Evolutionary conservation across 2,888 invertebrate genomes (phyloP).

Genomic region (Crioceris asparagi): DNA sequence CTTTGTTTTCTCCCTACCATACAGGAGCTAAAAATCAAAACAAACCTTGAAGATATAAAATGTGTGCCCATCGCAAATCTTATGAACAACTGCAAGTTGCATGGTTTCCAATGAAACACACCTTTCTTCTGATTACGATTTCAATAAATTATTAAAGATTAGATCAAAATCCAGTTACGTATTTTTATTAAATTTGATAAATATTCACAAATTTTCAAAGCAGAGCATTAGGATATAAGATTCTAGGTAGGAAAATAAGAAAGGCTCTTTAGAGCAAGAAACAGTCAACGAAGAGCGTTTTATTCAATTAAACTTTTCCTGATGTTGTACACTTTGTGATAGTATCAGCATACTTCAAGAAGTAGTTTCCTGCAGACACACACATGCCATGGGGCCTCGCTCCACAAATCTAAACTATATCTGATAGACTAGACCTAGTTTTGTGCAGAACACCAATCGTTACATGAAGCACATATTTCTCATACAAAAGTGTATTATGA

Average conservation of each 20-base stretch:
- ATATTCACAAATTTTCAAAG: too few relatives aligned
- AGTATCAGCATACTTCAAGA: conserved; percentile 8
- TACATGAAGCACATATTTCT: too few relatives aligned
- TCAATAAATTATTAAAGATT: background rate
- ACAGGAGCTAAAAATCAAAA: too few relatives aligned
- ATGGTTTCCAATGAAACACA: background rate
- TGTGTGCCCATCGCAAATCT: too few relatives aligned
- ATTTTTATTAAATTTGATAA: too few relatives aligned
- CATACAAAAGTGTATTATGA: too few relatives aligned
- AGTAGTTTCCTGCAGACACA: conserved; percentile 7
- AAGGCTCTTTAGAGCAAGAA: background rate
- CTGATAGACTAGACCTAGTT: background rate
- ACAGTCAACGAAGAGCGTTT: conserved; percentile 4
- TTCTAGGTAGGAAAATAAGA: background rate
- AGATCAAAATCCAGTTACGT: background rate
- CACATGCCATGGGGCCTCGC: conserved; percentile 1
- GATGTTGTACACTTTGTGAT: conserved; percentile 9
- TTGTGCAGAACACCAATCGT: too few relatives aligned
- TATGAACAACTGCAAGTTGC: too few relatives aligned
- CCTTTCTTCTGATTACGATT: background rate
- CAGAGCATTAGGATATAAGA: too few relatives aligned
- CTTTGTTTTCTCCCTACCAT: too few relatives aligned
- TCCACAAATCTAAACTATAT: background rate
- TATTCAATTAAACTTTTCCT: conserved; percentile 12
- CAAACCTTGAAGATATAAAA: too few relatives aligned